Evolutionary conservation across 2,888 invertebrate genomes (phyloP).

Genomic region (Apocheima hispidaria): DNA sequence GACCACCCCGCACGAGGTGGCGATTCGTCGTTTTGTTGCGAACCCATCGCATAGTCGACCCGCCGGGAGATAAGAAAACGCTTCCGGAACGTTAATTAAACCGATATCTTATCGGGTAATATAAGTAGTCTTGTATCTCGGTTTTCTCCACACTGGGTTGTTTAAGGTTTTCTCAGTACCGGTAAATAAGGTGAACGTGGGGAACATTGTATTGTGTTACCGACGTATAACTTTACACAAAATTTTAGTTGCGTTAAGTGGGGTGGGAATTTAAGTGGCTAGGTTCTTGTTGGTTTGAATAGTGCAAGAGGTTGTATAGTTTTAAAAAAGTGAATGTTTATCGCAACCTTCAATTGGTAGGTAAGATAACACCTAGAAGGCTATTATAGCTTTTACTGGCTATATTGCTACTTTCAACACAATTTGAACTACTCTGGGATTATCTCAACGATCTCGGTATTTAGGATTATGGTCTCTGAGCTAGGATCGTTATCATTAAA

Average conservation of each 20-base stretch:
- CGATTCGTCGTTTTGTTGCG: slow-evolving; percentile 60
- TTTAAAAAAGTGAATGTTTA: background rate
- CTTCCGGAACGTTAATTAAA: slow-evolving; percentile 60
- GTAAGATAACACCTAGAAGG: background rate
- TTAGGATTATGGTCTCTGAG: slow-evolving; percentile 1
- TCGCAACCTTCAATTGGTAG: background rate
- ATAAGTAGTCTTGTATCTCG: slow-evolving; percentile 16
- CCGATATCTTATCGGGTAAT: slow-evolving; percentile 43
- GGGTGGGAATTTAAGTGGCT: background rate
- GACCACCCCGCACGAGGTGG: slow-evolving; percentile 62
- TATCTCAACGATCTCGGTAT: slow-evolving; percentile 4
- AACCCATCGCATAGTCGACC: slow-evolving; percentile 41
- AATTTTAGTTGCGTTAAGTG: slow-evolving; percentile 2
- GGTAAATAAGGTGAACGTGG: slow-evolving; percentile 6
- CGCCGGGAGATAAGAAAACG: slow-evolving; percentile 54
- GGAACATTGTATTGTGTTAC: background rate
- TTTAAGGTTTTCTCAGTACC: slow-evolving; percentile 11
- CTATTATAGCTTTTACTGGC: background rate
- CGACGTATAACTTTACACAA: slow-evolving; percentile 1
- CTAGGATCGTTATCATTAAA: slow-evolving; percentile 2
- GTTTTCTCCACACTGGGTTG: slow-evolving; percentile 1
- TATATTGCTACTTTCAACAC: slow-evolving; percentile 1
- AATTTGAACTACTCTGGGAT: background rate
- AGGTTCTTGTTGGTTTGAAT: background rate
- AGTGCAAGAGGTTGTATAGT: background rate